Percentiles rank a stretch among this genome's conserved stretches.
Conservation (phyloP, 2,797 vertebrate species). For the Gallinago nigripennis region DNA sequence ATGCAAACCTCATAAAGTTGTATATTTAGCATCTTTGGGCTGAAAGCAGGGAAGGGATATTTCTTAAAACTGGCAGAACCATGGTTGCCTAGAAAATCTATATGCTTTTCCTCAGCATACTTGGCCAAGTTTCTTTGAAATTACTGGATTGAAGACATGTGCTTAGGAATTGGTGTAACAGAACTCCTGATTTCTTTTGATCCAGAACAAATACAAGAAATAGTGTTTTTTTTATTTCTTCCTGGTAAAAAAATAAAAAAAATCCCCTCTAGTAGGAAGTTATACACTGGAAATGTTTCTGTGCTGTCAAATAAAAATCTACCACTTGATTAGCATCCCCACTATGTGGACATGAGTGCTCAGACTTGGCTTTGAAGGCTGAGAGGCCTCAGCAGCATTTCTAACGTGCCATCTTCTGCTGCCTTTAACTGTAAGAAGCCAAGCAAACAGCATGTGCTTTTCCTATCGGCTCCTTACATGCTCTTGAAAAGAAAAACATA, state of each 20-base stretch:
- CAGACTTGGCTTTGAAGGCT: neutral
- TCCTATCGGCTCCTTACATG: neutral
- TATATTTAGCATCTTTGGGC: neutral
- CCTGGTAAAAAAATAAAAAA: neutral
- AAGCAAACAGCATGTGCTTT: neutral
- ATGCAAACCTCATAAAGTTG: neutral
- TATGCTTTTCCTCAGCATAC: neutral
- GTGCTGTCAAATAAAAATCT: neutral
- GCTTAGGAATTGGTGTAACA: neutral
- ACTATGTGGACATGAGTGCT: rapidly evolving
- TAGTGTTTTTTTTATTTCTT: neutral
- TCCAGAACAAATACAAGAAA: neutral
- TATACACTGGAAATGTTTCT: neutral
- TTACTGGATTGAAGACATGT: neutral
- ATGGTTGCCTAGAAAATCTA: neutral
- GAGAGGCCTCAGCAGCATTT: neutral
- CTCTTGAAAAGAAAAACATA: neutral
- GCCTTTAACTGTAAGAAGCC: neutral
- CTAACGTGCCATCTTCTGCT: neutral
- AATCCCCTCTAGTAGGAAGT: neutral
- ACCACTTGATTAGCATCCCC: neutral
- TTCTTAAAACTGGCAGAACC: neutral
- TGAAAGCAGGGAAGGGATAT: neutral
- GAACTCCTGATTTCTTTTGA: neutral
- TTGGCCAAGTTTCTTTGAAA: neutral